Evolutionary conservation across 2,888 invertebrate species (phyloP), one percentile per base, ranked within the genome.

Genomic region (Drosophila stalkeri): DNA sequence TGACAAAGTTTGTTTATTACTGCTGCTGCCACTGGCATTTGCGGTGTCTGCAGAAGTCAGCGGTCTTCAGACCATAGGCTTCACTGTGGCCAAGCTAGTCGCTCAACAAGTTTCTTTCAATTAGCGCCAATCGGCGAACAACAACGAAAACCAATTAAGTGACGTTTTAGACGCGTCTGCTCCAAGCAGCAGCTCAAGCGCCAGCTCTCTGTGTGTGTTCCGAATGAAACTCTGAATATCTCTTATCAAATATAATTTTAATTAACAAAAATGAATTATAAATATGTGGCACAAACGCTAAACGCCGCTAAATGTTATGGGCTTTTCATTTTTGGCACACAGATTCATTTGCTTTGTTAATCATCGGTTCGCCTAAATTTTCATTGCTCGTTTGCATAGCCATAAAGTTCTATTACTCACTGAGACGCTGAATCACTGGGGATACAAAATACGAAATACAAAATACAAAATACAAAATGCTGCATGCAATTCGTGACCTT

Each of bases 121-220:
- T 87, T 87, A 87, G 89, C 90, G 81, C 81, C 89, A 87, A 87
- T 87, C 90, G 80, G 35, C 52, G 76, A 56, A 55, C 68, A 90
- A 88, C 90, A 87, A 77, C 90, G 89, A 87, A 87, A 88, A 81
- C 65, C 86, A 87, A 87, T 87, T 87, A 87, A 90, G 81, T 86
- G 81, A 73, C 81, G 76, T 76, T 75, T 51, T 46, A 55, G 51
- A 57, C 41, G 66, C 57, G 67, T 72, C 59, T 54, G 20, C 54
- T 23, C 16, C 33, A 3, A 52, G 18, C 31, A n/a, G 12, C 20
- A 27, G 27, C 27, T 27, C 27, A 11, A 9, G 37, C 16, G 11
- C n/a, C n/a, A n/a, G n/a, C 37, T 37, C 16, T 8, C 33, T 33
- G 33, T 16, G 39, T 63, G 57, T 63, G 69, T 55, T 60, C 47